These are phyloP conservation scores for Fistularia tabacaria DNA, from an alignment of 2,797 vertebrate species.

Conservation along the genomic window DNA sequence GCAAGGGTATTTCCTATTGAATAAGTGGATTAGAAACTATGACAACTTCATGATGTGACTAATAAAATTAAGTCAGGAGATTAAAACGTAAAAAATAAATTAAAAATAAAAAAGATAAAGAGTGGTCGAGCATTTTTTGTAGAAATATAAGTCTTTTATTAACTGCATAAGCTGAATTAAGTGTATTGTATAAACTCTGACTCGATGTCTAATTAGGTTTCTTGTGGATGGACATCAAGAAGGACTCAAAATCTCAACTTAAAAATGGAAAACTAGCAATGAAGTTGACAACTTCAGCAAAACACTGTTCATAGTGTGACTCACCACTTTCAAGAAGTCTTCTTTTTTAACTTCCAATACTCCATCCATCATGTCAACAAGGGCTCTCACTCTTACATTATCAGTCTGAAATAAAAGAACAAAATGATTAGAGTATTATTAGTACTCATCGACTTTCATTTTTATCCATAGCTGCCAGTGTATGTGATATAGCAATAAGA, in stretches of 20 bases:
- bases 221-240: no score
- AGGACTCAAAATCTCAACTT: background rate
- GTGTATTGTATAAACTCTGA: no score
- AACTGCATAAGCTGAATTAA: no score
- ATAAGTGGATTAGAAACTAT: conserved; percentile 18
- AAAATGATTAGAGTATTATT: background rate
- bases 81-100: background rate
- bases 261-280: background rate
- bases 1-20: conserved; percentile 82
- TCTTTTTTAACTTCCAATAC: conserved; percentile 87
- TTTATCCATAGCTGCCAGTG: background rate
- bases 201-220: no score
- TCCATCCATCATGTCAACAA: conserved; percentile 91
- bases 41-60: no score
- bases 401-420: conserved; percentile 60
- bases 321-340: conserved; percentile 85
- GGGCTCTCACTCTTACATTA: conserved; percentile 71
- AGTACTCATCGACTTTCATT: background rate
- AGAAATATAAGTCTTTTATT: no score
- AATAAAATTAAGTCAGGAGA: no score
- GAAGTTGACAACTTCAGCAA: background rate
- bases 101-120: no score
- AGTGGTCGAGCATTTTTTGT: no score
- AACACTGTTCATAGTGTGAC: background rate
- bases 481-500: no score